Evolutionary conservation across 1,140 invertebrate genomes (phyloP).

Genomic region (Orchesella cincta): DNA sequence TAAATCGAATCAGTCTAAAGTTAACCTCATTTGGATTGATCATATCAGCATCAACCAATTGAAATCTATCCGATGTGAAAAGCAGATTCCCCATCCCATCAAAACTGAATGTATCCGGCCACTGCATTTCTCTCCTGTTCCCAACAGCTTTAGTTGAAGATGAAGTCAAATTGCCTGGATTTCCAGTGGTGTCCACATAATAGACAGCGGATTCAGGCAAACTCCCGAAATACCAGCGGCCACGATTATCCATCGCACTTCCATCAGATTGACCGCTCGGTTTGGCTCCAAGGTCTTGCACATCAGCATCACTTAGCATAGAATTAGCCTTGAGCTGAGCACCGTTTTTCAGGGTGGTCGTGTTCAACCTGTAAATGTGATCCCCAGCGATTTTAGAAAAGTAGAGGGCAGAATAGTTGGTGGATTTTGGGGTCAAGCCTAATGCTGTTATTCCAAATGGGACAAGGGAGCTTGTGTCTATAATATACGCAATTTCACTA

Average conservation of each 20-base stretch:
- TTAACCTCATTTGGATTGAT: slow-evolving; percentile 20
- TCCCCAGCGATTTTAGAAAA: neutral
- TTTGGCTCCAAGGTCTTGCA: neutral
- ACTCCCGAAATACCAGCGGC: slow-evolving; percentile 17
- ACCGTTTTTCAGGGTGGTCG: neutral
- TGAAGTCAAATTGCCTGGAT: neutral
- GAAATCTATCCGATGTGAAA: neutral
- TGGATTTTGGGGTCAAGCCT: neutral
- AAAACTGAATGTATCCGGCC: slow-evolving; percentile 1
- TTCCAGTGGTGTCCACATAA: neutral
- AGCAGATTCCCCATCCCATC: neutral
- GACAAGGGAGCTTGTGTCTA: neutral
- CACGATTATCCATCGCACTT: neutral
- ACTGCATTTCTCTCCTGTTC: neutral
- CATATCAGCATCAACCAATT: neutral
- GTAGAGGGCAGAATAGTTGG: neutral
- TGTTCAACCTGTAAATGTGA: neutral
- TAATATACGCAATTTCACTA: too few species aligned
- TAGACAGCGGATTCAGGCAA: slow-evolving; percentile 2
- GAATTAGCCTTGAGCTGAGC: neutral
- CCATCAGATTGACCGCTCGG: neutral
- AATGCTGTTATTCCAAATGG: neutral
- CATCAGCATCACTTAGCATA: neutral
- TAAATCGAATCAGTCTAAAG: neutral
- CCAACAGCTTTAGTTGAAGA: neutral